Base-by-base conservation (phyloP, 2,113 vertebrate genomes). In the Ctenodactylus gundi region DNA sequence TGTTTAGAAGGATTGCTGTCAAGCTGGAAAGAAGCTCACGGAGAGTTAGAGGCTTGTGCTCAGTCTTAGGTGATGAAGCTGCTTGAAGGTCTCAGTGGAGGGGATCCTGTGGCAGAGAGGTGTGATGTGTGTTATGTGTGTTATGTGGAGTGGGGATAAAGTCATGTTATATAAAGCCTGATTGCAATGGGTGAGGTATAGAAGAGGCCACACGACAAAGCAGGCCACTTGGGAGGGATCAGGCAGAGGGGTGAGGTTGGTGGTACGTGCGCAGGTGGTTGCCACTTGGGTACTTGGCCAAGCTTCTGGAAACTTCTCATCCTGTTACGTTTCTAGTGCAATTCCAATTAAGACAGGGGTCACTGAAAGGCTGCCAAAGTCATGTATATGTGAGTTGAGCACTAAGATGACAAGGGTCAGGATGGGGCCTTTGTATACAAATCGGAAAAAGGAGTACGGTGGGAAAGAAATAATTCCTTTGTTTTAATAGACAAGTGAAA, bases 401-500 rank as follows among this genome's bases (percentile, higher is more conserved):
- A n/a, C 27, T 36, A 80, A 57, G 27, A 23, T 31, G 75, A 20
- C 46, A 51, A 31, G 76, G 29, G 21, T 36, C 17, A 84, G 15
- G 17, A 51, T 41, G n/a, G 81, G 67, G 44, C 3, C 51, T 12
- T 11, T 62, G 64, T 67, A 27, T 34, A 72, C 75, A 81, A 82
- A 60, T 86, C 39, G 82, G 53, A 34, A 17, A 46, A 67, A 89
- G 57, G 83, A 84, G 49, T 29, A 51, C 55, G 29, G 64, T 39
- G 34, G 31, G 36, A 46, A 78, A 86, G 60, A 92, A 51, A 15
- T 15, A 72, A 15, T 62, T 78, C 55, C 82, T 77, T 83, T 65
- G 67, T 75, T 94, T 95, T 90, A 70, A 57, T 34, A 85, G 58
- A 94, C 80, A 85, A 62, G 85, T 36, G 49, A 75, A 82, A 89